These are phyloP conservation scores for Poecilobothrus nobilitatus DNA, from an alignment of 2,888 invertebrate species.

Conservation along the genomic window DNA sequence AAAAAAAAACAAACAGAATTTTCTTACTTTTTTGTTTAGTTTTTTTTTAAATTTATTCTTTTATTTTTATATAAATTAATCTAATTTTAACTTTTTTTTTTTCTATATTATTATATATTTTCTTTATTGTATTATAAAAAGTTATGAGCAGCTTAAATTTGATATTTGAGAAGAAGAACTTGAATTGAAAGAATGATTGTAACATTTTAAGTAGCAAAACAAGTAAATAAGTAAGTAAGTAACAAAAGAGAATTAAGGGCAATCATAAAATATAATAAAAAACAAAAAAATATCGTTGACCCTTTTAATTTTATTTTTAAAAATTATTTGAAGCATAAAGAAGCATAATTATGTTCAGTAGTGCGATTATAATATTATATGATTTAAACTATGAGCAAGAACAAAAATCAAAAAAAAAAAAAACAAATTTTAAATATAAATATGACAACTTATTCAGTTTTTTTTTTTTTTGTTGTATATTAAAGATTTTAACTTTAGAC, in stretches of 20 bases:
- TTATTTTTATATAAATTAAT: too few species aligned
- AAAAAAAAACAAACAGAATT: too few species aligned
- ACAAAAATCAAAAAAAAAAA: too few species aligned
- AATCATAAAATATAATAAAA: neutral
- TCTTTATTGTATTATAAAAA: neutral
- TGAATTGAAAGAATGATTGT: neutral
- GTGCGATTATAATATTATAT: neutral
- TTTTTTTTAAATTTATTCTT: too few species aligned
- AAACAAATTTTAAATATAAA: too few species aligned
- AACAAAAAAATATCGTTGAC: neutral
- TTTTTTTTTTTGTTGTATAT: too few species aligned
- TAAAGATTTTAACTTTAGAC: too few species aligned
- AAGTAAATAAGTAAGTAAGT: neutral
- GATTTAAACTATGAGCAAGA: too few species aligned
- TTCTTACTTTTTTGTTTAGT: too few species aligned
- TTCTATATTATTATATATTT: neutral
- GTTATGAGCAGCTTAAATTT: neutral
- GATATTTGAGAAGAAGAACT: neutral
- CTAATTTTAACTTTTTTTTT: neutral
- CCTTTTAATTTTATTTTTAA: neutral
- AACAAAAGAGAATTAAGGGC: neutral
- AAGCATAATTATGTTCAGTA: slow-evolving; percentile 1
- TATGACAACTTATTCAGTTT: too few species aligned
- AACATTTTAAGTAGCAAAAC: neutral
- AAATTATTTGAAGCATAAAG: neutral